phyloP scores from a whole-genome alignment of 1,140 invertebrate species.

The Pteromalus puparum region DNA sequence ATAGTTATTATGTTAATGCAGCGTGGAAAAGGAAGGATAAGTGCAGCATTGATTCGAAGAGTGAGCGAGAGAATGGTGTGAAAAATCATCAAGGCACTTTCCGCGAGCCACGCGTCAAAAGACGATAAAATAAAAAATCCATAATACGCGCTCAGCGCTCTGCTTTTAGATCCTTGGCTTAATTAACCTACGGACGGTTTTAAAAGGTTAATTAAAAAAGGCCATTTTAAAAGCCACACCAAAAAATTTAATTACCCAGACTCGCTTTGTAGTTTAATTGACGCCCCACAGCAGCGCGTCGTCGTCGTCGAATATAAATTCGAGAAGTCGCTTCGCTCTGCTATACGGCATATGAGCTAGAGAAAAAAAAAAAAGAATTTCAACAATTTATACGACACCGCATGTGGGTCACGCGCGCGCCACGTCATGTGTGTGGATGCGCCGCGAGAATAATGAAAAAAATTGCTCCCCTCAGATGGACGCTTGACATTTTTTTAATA shows the following conservation, averaged over 20 bases:
- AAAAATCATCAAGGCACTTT: conserved; percentile 25
- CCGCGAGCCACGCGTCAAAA: not conserved
- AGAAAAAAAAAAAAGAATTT: not conserved
- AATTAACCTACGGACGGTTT: conserved; percentile 4
- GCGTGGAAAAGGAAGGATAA: too few species aligned
- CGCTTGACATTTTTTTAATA: not conserved
- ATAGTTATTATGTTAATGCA: not conserved
- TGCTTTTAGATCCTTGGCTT: conserved; percentile 12
- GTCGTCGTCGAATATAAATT: conserved; percentile 24
- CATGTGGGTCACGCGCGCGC: not conserved
- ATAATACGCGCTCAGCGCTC: not conserved
- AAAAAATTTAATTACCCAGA: conserved; percentile 32
- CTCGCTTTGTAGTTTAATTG: conserved; percentile 37
- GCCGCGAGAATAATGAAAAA: not conserved
- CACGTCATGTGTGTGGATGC: not conserved
- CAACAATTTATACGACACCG: not conserved
- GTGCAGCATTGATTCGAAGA: not conserved
- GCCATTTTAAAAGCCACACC: conserved; percentile 23
- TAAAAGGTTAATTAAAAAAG: conserved; percentile 44
- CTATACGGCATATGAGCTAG: not conserved
- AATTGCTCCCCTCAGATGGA: not conserved
- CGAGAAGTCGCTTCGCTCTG: not conserved
- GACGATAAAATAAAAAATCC: not conserved
- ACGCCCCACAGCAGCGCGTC: not conserved
- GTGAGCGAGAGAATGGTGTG: not conserved